Evolutionary conservation across 2,797 vertebrate genomes (phyloP), one percentile per base, ranked within the genome.

Genomic region (Ateles fusciceps): DNA sequence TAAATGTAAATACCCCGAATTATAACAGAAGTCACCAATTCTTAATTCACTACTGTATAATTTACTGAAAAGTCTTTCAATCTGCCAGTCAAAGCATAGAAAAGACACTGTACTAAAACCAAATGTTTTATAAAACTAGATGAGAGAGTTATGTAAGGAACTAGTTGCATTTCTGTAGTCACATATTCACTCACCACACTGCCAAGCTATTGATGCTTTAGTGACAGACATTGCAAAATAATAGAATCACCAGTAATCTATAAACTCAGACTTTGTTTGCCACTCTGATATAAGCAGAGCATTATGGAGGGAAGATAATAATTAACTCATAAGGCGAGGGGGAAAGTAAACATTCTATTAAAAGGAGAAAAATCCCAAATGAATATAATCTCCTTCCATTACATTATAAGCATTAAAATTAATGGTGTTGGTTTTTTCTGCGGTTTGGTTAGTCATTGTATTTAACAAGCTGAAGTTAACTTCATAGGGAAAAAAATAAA

Each of bases 381-480:
- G 96, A 97, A 98, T 95, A 94, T 95, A 97, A 97, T 97, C 95
- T 86, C 74, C 79, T 95, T 97, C 90, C 78, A 96, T 96, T 94
- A 94, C 78, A 86, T 85, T 97, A 94, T 71, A 80, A 89, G 83
- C 91, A 98, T 96, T 96, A 97, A 97, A 95, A 97, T 97, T 95
- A 98, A 98, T 95, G 87, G 97, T 85, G 76, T 89, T 98, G 92
- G 39, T 93, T 97, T 97, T 97, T 95, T 95, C 92, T 89, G 83
- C 89, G 79, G 74, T 81, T 97, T 95, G 91, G 86, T 68, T 75
- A 96, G 91, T 94, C 94, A 97, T 96, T 96, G 97, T 97, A 97
- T 97, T 97, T 97, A 98, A 97, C 95, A 97, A 97, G 95, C 95
- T 3, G 46, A 97, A 98, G 97, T 97, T 95, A 97, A 98, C 97